Evolutionary conservation across 2,888 invertebrate species (phyloP).

Genomic region (Euzophera pinguis): DNA sequence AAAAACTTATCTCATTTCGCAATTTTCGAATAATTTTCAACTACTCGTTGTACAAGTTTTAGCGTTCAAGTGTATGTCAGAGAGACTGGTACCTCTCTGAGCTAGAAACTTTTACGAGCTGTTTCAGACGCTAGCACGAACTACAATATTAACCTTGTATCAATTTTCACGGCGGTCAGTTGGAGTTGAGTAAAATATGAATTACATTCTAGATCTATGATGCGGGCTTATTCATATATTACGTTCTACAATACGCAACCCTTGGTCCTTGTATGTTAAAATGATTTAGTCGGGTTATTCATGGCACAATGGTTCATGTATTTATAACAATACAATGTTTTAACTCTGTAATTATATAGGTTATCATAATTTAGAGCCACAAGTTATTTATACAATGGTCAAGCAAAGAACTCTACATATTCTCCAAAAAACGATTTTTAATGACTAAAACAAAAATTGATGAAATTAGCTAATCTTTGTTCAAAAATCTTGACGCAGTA

Average conservation of each 20-base stretch:
- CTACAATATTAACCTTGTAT: slow-evolving; percentile 10
- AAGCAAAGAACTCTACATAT: too few species aligned
- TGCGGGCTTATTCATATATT: slow-evolving; percentile 1
- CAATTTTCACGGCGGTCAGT: slow-evolving; percentile 5
- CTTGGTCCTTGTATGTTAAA: slow-evolving; percentile 5
- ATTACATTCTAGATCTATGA: slow-evolving; percentile 1
- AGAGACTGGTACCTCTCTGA: not conserved
- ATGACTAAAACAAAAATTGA: too few species aligned
- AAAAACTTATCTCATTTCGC: too few species aligned
- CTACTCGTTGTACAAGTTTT: too few species aligned
- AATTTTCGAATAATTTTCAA: too few species aligned
- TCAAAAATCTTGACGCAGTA: too few species aligned
- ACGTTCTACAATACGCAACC: slow-evolving; percentile 8
- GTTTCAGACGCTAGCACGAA: not conserved
- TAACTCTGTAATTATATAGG: too few species aligned
- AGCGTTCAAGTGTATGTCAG: not conserved
- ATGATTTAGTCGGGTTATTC: slow-evolving; percentile 10
- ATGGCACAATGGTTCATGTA: not conserved
- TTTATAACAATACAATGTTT: too few species aligned
- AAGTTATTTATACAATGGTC: too few species aligned
- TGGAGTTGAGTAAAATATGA: slow-evolving; percentile 2
- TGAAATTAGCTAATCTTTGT: too few species aligned
- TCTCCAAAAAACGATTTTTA: too few species aligned
- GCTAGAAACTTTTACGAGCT: slow-evolving; percentile 4
- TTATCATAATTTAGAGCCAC: too few species aligned